phyloP scores from a whole-genome alignment of 2,113 vertebrate species.

The Barbus barbus region DNA sequence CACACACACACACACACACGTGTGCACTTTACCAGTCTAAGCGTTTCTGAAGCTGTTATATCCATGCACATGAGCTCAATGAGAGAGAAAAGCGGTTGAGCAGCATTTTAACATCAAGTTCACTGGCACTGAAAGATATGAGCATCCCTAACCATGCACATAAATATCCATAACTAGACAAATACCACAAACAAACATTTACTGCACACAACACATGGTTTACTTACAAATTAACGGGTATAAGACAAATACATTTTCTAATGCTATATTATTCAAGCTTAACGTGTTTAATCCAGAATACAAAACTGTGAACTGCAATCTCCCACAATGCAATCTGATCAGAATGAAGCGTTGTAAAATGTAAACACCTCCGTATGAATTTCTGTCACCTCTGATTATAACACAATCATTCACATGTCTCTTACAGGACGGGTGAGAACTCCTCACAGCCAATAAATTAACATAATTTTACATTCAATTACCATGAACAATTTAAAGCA shows the following conservation, averaged over 20 bases:
- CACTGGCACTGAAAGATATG: background rate
- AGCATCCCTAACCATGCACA: background rate
- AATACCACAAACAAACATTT: background rate
- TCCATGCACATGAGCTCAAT: conserved; percentile 3
- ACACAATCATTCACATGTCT: conserved; percentile 47
- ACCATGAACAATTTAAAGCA: conserved; percentile 47
- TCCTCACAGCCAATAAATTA: conserved; percentile 62
- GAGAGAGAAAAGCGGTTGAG: background rate
- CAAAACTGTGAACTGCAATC: background rate
- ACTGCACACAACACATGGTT: too few relatives aligned
- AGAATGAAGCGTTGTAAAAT: background rate
- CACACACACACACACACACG: background rate
- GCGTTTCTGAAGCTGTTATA: background rate
- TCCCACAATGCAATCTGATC: background rate
- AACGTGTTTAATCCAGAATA: background rate
- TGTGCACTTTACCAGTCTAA: background rate
- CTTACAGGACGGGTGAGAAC: conserved; percentile 51
- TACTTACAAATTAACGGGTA: background rate
- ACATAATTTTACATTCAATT: conserved; percentile 63
- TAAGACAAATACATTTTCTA: background rate
- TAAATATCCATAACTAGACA: background rate
- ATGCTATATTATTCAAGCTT: background rate
- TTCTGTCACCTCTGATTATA: conserved; percentile 19
- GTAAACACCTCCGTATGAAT: background rate
- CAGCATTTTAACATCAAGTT: background rate